These are phyloP conservation scores for Cetonia aurata DNA, from an alignment of 2,888 invertebrate genomes.

Conservation along the genomic window DNA sequence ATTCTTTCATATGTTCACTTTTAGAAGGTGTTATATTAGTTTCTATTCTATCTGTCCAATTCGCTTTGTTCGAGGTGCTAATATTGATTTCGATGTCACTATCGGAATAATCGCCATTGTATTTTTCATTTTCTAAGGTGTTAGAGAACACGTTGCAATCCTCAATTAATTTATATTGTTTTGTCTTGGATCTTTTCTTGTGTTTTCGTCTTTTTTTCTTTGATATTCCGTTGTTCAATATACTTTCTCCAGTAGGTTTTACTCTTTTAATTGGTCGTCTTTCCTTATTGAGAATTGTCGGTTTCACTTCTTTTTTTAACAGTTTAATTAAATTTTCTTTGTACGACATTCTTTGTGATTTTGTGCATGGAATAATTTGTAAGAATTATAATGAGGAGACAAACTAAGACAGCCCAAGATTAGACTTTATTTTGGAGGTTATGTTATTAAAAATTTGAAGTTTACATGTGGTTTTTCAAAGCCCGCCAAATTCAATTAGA, in stretches of 20 bases:
- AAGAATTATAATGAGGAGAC: no score
- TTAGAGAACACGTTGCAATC: neutral
- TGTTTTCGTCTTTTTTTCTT: slow-evolving; percentile 36
- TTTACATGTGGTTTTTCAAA: neutral
- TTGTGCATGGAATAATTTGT: no score
- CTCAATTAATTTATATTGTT: neutral
- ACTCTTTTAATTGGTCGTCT: neutral
- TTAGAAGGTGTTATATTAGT: slow-evolving; percentile 33
- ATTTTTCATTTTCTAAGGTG: neutral
- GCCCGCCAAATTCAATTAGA: no score
- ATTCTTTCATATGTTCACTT: slow-evolving; percentile 13
- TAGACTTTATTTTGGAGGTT: neutral
- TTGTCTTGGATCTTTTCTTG: neutral
- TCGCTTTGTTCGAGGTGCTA: neutral
- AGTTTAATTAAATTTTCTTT: slow-evolving; percentile 6
- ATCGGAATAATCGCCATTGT: slow-evolving; percentile 21
- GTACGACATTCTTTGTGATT: slow-evolving; percentile 7
- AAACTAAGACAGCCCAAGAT: no score
- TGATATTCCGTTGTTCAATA: neutral
- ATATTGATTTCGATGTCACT: slow-evolving; percentile 13
- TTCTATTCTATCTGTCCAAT: slow-evolving; percentile 18
- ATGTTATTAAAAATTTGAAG: slow-evolving; percentile 6
- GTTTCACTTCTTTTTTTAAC: slow-evolving; percentile 16
- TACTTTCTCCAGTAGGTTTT: neutral
- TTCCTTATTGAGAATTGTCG: neutral